Evolutionary conservation across 2,113 vertebrate species (phyloP).

Genomic region (Herpetotheres cachinnans): DNA sequence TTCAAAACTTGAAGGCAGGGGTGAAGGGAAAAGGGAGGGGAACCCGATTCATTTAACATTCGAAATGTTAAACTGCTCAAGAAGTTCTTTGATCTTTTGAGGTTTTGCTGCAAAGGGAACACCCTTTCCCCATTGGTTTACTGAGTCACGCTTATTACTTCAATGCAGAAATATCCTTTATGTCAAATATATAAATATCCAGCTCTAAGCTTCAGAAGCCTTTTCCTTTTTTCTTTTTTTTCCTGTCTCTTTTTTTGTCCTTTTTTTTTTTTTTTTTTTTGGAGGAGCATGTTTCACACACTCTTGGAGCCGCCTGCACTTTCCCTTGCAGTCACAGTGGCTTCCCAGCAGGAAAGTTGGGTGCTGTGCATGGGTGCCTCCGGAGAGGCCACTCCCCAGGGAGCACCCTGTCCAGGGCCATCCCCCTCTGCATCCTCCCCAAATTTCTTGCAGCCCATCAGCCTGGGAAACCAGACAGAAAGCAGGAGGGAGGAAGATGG

Average conservation of each 20-base stretch:
- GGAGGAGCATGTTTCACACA: not conserved
- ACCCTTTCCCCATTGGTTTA: constrained; percentile 65
- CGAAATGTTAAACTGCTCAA: constrained; percentile 59
- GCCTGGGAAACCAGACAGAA: not conserved
- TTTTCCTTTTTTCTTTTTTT: not conserved
- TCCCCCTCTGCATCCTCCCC: not conserved
- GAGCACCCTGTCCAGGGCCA: not conserved
- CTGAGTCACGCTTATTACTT: constrained; percentile 67
- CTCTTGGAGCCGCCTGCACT: not conserved
- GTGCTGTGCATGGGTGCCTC: not conserved
- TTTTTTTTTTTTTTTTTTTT: not conserved
- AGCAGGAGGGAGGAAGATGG: not conserved
- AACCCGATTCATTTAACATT: constrained; percentile 42
- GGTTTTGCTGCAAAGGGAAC: constrained; percentile 69
- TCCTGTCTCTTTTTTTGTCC: not conserved
- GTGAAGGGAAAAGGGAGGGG: constrained; percentile 47
- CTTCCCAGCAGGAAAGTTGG: not conserved
- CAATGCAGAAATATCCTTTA: constrained; percentile 69
- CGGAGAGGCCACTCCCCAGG: not conserved
- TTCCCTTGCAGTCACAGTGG: rapidly evolving
- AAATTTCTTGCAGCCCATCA: not conserved
- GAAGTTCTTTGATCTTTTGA: constrained; percentile 67
- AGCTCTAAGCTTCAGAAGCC: constrained; percentile 56
- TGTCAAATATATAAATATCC: constrained; percentile 68
- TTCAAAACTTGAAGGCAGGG: not conserved